Conservation (phyloP, 2,797 vertebrate genomes). For the Kryptolebias ocellatus region DNA sequence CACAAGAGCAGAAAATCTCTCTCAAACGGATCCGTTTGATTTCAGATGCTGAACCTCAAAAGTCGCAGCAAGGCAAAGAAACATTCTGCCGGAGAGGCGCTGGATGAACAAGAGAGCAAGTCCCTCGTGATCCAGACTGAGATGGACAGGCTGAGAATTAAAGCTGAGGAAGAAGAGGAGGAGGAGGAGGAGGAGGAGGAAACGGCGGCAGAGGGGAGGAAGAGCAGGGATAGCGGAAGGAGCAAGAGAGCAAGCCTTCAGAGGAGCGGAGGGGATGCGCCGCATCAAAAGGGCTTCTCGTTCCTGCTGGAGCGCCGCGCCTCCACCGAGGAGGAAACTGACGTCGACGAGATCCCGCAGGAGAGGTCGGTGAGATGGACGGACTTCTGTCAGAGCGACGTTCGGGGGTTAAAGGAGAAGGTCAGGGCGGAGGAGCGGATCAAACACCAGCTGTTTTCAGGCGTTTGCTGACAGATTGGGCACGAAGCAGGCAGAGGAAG, state of each 20-base stretch:
- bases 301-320: constrained; percentile 45
- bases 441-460: constrained; percentile 78
- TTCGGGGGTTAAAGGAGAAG: constrained; percentile 47
- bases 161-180: constrained; percentile 53
- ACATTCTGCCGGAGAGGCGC: constrained; percentile 55
- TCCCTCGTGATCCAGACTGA: constrained; percentile 68
- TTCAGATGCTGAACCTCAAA: constrained; percentile 82
- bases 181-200: constrained; percentile 32
- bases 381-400: constrained; percentile 59
- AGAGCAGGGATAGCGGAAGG: constrained; percentile 42
- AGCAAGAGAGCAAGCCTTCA: constrained; percentile 39
- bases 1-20: constrained; percentile 51
- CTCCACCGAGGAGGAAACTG: constrained; percentile 60
- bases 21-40: constrained; percentile 66
- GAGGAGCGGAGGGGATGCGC: constrained; percentile 41
- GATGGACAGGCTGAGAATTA: constrained; percentile 67
- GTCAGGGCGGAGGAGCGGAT: constrained; percentile 62
- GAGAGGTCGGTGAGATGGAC: constrained; percentile 69
- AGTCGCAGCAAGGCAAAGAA: constrained; percentile 78
- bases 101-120: constrained; percentile 67
- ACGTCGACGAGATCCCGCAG: constrained; percentile 51
- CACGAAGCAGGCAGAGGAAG: neutral
- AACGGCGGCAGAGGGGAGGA: constrained; percentile 24
- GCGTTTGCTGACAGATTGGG: constrained; percentile 75
- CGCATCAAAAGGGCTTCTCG: constrained; percentile 43